These are phyloP conservation scores for Clarias magur DNA, from an alignment of 2,113 vertebrate species.

Conservation along the genomic window DNA sequence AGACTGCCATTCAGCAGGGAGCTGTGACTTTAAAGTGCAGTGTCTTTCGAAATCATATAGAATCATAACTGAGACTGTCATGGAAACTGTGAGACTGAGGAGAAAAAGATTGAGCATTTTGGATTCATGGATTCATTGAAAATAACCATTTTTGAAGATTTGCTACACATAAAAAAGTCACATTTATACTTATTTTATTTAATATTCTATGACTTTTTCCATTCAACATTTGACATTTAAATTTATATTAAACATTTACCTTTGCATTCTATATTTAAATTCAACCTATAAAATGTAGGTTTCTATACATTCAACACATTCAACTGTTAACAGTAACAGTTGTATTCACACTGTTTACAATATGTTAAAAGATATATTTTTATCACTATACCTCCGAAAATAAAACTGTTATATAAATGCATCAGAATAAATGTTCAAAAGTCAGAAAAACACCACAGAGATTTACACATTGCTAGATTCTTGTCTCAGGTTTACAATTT, in stretches of 20 bases:
- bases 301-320: too few species aligned
- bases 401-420: background rate
- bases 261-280: background rate
- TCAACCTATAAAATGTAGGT: background rate
- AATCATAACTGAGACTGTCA: conserved; percentile 88
- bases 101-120: background rate
- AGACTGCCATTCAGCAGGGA: background rate
- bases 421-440: background rate
- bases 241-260: background rate
- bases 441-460: background rate
- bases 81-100: conserved; percentile 73
- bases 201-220: background rate
- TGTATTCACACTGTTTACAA: too few species aligned
- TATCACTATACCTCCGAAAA: background rate
- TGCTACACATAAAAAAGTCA: background rate
- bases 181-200: background rate
- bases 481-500: background rate
- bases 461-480: background rate
- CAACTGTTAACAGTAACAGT: too few species aligned
- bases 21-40: conserved; percentile 61
- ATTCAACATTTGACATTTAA: background rate
- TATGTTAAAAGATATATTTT: too few species aligned
- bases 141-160: background rate
- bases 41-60: conserved; percentile 86
- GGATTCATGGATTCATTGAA: background rate